Conservation (phyloP, 2,888 invertebrate species). For the Arrhopalites spinosus region DNA sequence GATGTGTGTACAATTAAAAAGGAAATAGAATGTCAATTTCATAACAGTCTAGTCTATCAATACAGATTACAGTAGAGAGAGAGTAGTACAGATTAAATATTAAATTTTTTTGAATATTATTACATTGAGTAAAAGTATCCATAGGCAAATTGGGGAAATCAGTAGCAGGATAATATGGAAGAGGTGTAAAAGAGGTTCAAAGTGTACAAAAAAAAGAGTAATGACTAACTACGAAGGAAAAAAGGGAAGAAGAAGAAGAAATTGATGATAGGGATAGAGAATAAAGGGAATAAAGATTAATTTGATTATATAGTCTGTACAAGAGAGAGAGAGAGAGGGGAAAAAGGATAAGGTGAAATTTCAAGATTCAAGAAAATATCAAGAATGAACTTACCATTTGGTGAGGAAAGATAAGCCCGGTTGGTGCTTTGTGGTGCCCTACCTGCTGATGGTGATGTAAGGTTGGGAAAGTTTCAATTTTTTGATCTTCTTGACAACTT, state of each 20-base stretch:
- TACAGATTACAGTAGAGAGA: no score
- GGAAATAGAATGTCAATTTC: no score
- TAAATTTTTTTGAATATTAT: no score
- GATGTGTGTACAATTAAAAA: no score
- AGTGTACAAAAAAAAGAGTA: no score
- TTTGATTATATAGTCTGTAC: neutral
- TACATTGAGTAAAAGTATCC: no score
- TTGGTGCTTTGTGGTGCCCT: slow-evolving; percentile 42
- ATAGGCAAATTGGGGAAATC: no score
- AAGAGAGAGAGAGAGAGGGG: neutral
- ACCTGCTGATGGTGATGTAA: slow-evolving; percentile 40
- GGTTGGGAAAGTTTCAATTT: slow-evolving; percentile 41
- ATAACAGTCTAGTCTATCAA: no score
- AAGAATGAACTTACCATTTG: slow-evolving; percentile 52
- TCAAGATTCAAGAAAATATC: neutral
- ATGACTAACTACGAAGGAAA: neutral
- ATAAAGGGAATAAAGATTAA: slow-evolving; percentile 8
- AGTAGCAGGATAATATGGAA: neutral
- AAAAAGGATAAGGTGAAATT: neutral
- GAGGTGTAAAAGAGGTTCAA: slow-evolving; percentile 2
- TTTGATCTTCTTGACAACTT: slow-evolving; percentile 55
- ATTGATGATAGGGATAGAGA: neutral
- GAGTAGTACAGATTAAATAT: no score
- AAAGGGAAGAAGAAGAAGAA: neutral
- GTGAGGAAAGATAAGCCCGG: slow-evolving; percentile 52